Evolutionary conservation across 2,113 vertebrate species (phyloP).

Genomic region (Speoplatyrhinus poulsoni): DNA sequence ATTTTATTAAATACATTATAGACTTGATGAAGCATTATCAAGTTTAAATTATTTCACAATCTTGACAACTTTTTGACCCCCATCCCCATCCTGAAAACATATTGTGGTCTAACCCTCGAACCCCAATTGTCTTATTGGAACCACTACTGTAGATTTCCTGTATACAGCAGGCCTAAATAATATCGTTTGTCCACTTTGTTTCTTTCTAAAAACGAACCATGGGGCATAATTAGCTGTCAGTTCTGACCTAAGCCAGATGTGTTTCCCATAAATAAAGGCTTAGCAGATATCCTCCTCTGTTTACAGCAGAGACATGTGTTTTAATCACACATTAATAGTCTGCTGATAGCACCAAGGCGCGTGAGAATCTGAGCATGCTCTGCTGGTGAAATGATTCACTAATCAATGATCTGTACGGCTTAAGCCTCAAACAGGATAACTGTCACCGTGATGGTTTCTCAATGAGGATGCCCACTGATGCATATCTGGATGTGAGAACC

Average conservation of each 20-base stretch:
- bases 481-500: no score
- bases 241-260: background rate
- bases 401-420: background rate
- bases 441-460: background rate
- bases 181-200: background rate
- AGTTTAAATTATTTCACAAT: no score
- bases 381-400: background rate
- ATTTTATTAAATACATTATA: no score
- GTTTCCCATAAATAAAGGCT: background rate
- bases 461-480: no score
- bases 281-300: background rate
- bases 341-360: background rate
- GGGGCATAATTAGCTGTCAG: no score
- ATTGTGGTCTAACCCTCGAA: no score
- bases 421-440: background rate
- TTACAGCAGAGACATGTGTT: background rate
- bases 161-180: background rate
- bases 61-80: no score
- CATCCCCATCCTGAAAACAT: no score
- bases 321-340: background rate
- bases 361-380: background rate
- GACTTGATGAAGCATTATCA: no score
- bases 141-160: background rate
- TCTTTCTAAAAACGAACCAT: no score
- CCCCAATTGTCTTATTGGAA: no score